These are phyloP conservation scores for Archocentrus centrarchus DNA, from an alignment of 2,113 vertebrate genomes.

Conservation along the genomic window DNA sequence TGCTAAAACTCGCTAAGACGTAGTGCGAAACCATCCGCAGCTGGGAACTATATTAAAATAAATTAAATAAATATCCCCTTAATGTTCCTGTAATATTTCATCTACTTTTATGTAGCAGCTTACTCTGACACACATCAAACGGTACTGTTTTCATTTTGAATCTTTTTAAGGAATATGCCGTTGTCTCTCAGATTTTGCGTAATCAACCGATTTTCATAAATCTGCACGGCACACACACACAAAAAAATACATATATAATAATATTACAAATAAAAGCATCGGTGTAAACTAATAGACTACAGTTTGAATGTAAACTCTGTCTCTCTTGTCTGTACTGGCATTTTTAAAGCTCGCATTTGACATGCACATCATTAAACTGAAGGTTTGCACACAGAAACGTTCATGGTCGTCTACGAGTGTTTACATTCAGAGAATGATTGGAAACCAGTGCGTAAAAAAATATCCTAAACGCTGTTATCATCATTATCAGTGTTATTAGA, in stretches of 20 bases:
- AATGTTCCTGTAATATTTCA: background rate
- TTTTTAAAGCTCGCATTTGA: conserved; percentile 9
- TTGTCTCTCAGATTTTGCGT: background rate
- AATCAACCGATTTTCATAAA: background rate
- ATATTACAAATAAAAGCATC: background rate
- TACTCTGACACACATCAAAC: background rate
- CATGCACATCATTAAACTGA: background rate
- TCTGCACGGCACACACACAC: background rate
- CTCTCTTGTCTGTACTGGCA: background rate
- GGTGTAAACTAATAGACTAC: background rate
- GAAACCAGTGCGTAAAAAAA: background rate
- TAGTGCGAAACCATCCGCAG: background rate
- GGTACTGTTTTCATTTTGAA: background rate
- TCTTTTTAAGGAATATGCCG: background rate
- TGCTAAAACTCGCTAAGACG: background rate
- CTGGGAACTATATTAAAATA: background rate
- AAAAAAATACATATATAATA: background rate
- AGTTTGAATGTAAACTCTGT: background rate
- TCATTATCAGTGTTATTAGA: background rate
- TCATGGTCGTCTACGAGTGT: background rate
- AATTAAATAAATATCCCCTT: background rate
- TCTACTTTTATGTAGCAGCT: background rate
- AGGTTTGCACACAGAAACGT: background rate
- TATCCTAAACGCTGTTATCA: background rate
- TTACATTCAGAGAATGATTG: background rate